These are phyloP conservation scores for Diabrotica undecimpunctata DNA, from an alignment of 1,140 invertebrate species.

Conservation along the genomic window DNA sequence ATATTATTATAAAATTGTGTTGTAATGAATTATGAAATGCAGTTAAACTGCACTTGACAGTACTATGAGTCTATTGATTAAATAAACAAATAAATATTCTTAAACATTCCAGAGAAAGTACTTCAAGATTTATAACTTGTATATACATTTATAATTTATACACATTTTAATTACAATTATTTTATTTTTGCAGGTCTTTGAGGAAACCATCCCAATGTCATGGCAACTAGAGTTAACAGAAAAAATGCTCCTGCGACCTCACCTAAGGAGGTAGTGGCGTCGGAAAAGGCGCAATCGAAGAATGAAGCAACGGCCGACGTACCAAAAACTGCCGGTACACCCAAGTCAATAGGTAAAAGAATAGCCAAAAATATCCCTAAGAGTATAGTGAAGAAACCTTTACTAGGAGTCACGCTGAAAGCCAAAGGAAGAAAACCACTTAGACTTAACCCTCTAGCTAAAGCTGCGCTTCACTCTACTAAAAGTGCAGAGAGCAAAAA, in stretches of 20 bases:
- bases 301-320: slow-evolving; percentile 7
- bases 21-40: too few species aligned
- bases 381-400: slow-evolving; percentile 29
- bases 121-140: too few species aligned
- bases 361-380: slow-evolving; percentile 27
- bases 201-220: slow-evolving; percentile 39
- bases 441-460: slow-evolving; percentile 37
- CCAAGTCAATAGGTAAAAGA: slow-evolving; percentile 25
- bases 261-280: slow-evolving; percentile 25
- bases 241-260: slow-evolving; percentile 33
- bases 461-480: slow-evolving; percentile 34
- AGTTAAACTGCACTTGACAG: too few species aligned
- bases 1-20: too few species aligned
- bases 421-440: slow-evolving; percentile 33
- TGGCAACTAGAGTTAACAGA: slow-evolving; percentile 45
- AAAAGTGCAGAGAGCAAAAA: slow-evolving; percentile 38
- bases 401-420: slow-evolving; percentile 35
- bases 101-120: too few species aligned
- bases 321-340: slow-evolving; percentile 9
- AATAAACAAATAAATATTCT: too few species aligned
- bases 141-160: too few species aligned
- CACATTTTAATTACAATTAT: background rate
- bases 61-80: too few species aligned
- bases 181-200: slow-evolving; percentile 1
- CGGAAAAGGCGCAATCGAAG: slow-evolving; percentile 22